A percentile compares a stretch with the other conserved stretches of the same genome.
phyloP scores from a whole-genome alignment of 2,797 vertebrate species.

The Cyprinodon diabolis region DNA sequence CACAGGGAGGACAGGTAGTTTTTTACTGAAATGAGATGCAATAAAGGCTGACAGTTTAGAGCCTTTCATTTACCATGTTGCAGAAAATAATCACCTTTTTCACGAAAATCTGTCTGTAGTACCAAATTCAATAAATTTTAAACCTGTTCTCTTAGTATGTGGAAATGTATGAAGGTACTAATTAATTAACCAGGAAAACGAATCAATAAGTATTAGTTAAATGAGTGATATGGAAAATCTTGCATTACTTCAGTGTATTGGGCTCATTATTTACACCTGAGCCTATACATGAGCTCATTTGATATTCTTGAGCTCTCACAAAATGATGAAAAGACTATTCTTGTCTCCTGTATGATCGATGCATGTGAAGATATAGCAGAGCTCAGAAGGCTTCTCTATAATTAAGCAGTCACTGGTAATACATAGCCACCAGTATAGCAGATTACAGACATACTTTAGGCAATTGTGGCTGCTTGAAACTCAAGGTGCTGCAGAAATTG shows the following conservation, averaged over 20 bases:
- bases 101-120: conserved; percentile 24
- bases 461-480: conserved; percentile 45
- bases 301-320: conserved; percentile 38
- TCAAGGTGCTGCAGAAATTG: conserved; percentile 51
- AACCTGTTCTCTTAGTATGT: conserved; percentile 14
- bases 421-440: conserved; percentile 58
- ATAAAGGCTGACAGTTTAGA: conserved; percentile 63
- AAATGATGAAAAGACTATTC: conserved; percentile 53
- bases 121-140: conserved; percentile 40
- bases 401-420: conserved; percentile 77
- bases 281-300: conserved; percentile 41
- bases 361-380: conserved; percentile 57
- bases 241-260: conserved; percentile 14
- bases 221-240: conserved; percentile 6
- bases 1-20: conserved; percentile 72
- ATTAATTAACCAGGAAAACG: conserved; percentile 24
- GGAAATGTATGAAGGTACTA: conserved; percentile 20
- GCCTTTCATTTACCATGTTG: conserved; percentile 60
- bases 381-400: conserved; percentile 64
- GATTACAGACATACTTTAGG: conserved; percentile 54
- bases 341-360: conserved; percentile 60
- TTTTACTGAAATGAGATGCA: conserved; percentile 72
- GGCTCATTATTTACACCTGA: conserved; percentile 33
- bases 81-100: conserved; percentile 58
- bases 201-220: background rate